Conservation (phyloP, 1,140 invertebrate species). For the Lithobius niger region DNA sequence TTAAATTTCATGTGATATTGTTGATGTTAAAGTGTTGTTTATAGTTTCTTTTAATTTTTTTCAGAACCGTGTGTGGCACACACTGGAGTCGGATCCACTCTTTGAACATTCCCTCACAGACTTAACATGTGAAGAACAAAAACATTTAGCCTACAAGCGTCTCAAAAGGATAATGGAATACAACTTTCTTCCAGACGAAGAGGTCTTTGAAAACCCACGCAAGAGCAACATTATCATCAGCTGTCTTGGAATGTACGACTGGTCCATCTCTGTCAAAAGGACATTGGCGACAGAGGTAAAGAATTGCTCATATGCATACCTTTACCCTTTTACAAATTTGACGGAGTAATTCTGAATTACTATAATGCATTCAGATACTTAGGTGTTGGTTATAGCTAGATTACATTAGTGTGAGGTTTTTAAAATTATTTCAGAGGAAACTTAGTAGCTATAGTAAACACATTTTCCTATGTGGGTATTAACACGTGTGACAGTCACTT, state of each 20-base stretch:
- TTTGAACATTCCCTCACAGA: conserved; percentile 46
- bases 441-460: too few relatives aligned
- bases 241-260: conserved; percentile 53
- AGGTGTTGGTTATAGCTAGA: too few relatives aligned
- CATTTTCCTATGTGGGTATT: too few relatives aligned
- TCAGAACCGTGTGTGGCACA: conserved; percentile 66
- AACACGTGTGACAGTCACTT: too few relatives aligned
- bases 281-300: conserved; percentile 31
- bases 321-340: too few relatives aligned
- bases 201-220: conserved; percentile 36
- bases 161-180: conserved; percentile 47
- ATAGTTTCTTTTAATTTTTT: conserved; percentile 17
- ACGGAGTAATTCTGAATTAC: too few relatives aligned
- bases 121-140: conserved; percentile 53
- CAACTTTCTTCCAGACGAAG: conserved; percentile 43
- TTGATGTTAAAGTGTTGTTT: conserved; percentile 34
- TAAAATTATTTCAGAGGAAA: too few relatives aligned
- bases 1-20: conserved; percentile 43
- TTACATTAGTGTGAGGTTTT: too few relatives aligned
- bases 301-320: too few relatives aligned
- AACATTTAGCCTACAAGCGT: conserved; percentile 44
- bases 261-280: conserved; percentile 47
- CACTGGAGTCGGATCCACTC: conserved; percentile 61
- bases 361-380: too few relatives aligned
- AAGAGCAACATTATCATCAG: conserved; percentile 28